Conservation (phyloP, 2,113 vertebrate species). For the Egretta garzetta region DNA sequence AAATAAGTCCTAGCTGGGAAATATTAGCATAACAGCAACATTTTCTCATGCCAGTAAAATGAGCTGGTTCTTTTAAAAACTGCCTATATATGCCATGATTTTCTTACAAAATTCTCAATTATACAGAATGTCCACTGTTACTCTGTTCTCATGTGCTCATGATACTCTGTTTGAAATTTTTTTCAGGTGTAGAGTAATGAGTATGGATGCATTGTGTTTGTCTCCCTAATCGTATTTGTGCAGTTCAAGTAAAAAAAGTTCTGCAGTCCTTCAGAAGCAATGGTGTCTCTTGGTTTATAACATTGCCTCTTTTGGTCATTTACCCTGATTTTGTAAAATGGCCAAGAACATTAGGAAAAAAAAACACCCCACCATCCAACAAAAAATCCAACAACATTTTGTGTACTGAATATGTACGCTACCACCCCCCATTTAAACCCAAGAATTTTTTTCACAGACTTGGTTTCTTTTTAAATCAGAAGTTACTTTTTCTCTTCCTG, state of each 20-base stretch:
- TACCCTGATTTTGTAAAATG: not conserved
- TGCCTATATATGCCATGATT: not conserved
- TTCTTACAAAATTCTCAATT: not conserved
- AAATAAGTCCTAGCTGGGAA: not conserved
- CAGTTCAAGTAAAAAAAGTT: not conserved
- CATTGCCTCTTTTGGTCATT: not conserved
- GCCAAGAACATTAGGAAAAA: not conserved
- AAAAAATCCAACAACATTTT: not conserved
- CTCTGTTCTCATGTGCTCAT: not conserved
- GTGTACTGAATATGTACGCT: not conserved
- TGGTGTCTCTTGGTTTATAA: not conserved
- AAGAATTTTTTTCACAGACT: not conserved
- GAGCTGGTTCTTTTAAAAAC: not conserved
- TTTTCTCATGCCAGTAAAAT: not conserved
- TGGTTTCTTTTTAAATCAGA: not conserved
- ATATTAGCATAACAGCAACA: not conserved
- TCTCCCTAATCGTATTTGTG: not conserved
- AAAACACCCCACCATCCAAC: not conserved
- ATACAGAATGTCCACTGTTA: accelerated
- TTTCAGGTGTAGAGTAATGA: not conserved
- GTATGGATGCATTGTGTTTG: not conserved
- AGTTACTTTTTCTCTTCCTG: not conserved
- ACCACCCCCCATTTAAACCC: not conserved
- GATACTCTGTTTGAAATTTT: not conserved
- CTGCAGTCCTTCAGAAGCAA: not conserved